phyloP scores from a whole-genome alignment of 1,140 invertebrate species.

The Pseudoatta argentina region DNA sequence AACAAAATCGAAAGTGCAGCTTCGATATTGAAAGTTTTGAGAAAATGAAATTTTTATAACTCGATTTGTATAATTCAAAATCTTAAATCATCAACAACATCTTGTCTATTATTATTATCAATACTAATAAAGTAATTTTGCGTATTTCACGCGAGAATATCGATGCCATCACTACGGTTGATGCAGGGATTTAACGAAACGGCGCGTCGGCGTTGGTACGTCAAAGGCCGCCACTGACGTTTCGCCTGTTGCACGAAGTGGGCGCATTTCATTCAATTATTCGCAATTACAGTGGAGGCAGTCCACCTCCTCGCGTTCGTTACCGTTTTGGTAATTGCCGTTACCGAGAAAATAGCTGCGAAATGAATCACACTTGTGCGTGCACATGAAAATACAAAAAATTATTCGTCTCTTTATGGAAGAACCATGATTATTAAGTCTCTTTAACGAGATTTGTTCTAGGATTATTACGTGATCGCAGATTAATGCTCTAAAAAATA shows the following conservation, averaged over 20 bases:
- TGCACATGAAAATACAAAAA: slow-evolving; percentile 13
- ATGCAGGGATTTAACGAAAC: slow-evolving; percentile 44
- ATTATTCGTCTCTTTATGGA: neutral
- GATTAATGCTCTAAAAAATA: neutral
- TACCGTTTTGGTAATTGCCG: slow-evolving; percentile 73
- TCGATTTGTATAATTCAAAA: neutral
- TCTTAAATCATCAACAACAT: neutral
- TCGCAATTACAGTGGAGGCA: slow-evolving; percentile 76
- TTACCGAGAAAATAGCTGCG: slow-evolving; percentile 58
- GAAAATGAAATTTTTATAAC: neutral
- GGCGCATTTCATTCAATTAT: slow-evolving; percentile 80
- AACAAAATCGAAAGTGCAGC: neutral
- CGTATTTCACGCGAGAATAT: slow-evolving; percentile 8
- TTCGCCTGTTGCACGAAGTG: slow-evolving; percentile 77
- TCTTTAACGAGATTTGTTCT: neutral
- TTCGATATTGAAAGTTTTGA: neutral
- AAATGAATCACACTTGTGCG: slow-evolving; percentile 42
- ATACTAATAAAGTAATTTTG: neutral
- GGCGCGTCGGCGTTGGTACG: slow-evolving; percentile 20
- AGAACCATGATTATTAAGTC: neutral
- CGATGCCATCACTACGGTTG: slow-evolving; percentile 35
- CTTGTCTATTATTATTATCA: neutral
- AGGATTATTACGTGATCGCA: neutral
- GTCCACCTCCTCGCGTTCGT: slow-evolving; percentile 36
- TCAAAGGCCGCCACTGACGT: slow-evolving; percentile 62